Percentiles rank a stretch among this genome's conserved stretches.
Evolutionary conservation across 2,113 vertebrate species (phyloP).

Genomic region (Girardinichthys multiradiatus): DNA sequence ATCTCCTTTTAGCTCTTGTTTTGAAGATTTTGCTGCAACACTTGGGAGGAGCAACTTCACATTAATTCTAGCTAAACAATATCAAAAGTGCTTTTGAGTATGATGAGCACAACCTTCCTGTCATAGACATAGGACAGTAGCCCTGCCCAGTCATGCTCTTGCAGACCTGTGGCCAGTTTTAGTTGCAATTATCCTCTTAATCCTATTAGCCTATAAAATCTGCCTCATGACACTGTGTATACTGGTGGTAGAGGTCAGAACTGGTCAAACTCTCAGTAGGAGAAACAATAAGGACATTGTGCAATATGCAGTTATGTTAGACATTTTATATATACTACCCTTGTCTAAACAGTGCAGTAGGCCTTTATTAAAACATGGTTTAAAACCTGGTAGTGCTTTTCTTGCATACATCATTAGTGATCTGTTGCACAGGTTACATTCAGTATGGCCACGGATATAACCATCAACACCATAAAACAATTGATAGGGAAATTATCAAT

Average conservation of each 20-base stretch:
- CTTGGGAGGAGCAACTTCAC: neutral
- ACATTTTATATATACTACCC: neutral
- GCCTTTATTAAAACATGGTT: constrained; percentile 85
- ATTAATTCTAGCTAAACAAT: too few relatives aligned
- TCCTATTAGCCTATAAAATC: constrained; percentile 34
- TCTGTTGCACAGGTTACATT: constrained; percentile 85
- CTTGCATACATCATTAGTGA: constrained; percentile 88
- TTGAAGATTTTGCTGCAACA: too few relatives aligned
- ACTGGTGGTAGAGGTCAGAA: constrained; percentile 9
- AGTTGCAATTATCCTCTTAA: constrained; percentile 18
- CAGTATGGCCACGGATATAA: constrained; percentile 81
- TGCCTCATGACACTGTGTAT: constrained; percentile 26
- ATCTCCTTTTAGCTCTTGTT: too few relatives aligned
- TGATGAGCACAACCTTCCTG: neutral
- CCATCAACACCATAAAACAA: constrained; percentile 39
- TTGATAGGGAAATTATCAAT: constrained; percentile 38
- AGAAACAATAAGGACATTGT: constrained; percentile 21
- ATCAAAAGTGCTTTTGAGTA: neutral
- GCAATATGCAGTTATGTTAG: neutral
- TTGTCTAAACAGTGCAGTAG: constrained; percentile 77
- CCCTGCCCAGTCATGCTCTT: neutral
- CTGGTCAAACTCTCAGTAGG: neutral
- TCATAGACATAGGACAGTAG: neutral
- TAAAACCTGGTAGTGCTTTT: constrained; percentile 81
- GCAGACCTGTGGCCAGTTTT: constrained; percentile 3